These are phyloP conservation scores for Amphilophus citrinellus DNA, from an alignment of 2,113 vertebrate genomes.

Conservation along the genomic window DNA sequence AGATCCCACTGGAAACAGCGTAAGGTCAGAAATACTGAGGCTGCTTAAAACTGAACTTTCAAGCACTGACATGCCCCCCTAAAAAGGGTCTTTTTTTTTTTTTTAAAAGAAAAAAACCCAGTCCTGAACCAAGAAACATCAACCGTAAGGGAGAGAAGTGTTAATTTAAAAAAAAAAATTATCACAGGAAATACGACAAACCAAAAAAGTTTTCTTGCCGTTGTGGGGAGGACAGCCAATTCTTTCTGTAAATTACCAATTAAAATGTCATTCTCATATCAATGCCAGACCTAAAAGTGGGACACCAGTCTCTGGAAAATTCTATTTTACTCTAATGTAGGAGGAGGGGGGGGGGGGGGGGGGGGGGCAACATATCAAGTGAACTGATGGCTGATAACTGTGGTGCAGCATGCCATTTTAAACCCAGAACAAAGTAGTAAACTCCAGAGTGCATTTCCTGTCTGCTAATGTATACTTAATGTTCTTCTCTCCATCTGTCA, in stretches of 20 bases:
- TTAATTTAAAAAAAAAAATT: neutral
- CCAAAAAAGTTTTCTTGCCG: neutral
- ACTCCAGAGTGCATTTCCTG: constrained; percentile 37
- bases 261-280: neutral
- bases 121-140: neutral
- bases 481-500: constrained; percentile 27
- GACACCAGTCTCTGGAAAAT: neutral
- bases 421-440: neutral
- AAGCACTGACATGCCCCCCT: neutral
- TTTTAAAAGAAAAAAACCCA: no score
- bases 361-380: neutral
- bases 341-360: no score
- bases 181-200: neutral
- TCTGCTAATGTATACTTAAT: constrained; percentile 45
- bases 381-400: neutral
- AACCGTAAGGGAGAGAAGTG: neutral
- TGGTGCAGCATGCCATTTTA: neutral
- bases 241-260: neutral
- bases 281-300: neutral
- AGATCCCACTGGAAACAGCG: constrained; percentile 27
- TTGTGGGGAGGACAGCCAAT: neutral
- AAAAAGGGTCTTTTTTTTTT: no score
- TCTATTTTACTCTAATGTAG: neutral
- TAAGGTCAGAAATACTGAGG: constrained; percentile 40
- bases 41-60: neutral